Percentiles rank a stretch among this genome's conserved stretches.
phyloP scores from a whole-genome alignment of 2,113 vertebrate genomes.

The Ceyx melanurus region DNA sequence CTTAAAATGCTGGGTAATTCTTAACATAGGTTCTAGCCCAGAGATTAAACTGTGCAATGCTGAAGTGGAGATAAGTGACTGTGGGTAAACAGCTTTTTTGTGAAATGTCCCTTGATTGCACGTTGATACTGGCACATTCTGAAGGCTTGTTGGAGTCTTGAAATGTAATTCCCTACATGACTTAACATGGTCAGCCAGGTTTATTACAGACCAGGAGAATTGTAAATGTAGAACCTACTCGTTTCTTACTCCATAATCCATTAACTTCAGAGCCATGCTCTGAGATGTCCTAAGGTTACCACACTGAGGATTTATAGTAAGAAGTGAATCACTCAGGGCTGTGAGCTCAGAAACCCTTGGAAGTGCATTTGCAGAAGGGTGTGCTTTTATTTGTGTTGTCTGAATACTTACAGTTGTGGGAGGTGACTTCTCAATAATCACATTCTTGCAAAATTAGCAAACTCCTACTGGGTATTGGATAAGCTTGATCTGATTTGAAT shows the following conservation, averaged over 20 bases:
- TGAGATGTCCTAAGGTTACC: constrained; percentile 15
- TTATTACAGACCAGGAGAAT: constrained; percentile 37
- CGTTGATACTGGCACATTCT: background rate
- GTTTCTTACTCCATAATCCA: constrained; percentile 38
- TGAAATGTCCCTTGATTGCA: background rate
- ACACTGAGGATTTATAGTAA: background rate
- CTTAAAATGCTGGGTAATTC: background rate
- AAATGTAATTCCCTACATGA: constrained; percentile 22
- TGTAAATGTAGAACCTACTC: constrained; percentile 21
- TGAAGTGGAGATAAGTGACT: background rate
- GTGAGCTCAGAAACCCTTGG: background rate
- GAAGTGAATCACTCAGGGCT: background rate
- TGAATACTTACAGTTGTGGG: background rate
- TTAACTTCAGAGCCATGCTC: constrained; percentile 5
- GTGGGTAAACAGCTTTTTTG: background rate
- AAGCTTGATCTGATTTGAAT: background rate
- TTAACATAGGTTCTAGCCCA: background rate
- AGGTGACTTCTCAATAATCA: background rate
- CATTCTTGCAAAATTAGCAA: background rate
- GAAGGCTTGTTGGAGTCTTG: background rate
- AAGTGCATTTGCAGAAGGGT: background rate
- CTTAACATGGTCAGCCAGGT: background rate
- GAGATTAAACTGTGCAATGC: background rate
- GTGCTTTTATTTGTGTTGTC: background rate
- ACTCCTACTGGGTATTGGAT: background rate